Evolutionary conservation across 2,113 vertebrate species (phyloP).

Genomic region (Fulmarus glacialis): DNA sequence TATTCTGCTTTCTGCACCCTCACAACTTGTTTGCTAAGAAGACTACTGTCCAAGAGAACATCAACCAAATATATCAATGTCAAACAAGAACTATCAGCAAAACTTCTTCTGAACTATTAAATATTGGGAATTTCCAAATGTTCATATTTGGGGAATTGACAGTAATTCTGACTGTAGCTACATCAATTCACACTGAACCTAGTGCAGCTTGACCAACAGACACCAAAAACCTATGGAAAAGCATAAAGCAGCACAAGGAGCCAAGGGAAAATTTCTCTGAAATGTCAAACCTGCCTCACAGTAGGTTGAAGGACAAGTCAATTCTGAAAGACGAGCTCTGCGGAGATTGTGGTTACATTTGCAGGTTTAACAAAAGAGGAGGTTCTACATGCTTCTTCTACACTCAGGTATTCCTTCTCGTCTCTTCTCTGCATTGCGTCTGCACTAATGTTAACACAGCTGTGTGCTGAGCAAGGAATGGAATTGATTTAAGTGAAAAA

Average conservation of each 20-base stretch:
- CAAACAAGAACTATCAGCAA: not conserved
- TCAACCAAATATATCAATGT: not conserved
- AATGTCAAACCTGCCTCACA: not conserved
- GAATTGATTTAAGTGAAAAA: not conserved
- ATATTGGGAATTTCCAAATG: not conserved
- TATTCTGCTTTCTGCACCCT: not conserved
- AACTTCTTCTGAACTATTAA: not conserved
- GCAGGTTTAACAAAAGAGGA: not conserved
- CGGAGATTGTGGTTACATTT: no score
- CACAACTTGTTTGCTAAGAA: not conserved
- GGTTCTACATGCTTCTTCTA: not conserved
- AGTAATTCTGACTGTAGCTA: not conserved
- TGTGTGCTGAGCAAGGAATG: not conserved
- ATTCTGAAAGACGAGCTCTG: not conserved
- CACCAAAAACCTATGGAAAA: not conserved
- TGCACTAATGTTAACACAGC: not conserved
- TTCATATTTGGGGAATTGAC: not conserved
- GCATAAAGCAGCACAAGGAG: not conserved
- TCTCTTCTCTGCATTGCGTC: not conserved
- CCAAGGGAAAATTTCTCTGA: not conserved
- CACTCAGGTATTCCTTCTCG: accelerated
- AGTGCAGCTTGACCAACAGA: not conserved
- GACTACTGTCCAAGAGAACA: not conserved
- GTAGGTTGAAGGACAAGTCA: not conserved
- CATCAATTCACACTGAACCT: not conserved